These are phyloP conservation scores for Ethmia dodecea DNA, from an alignment of 2,888 invertebrate genomes.

Conservation along the genomic window DNA sequence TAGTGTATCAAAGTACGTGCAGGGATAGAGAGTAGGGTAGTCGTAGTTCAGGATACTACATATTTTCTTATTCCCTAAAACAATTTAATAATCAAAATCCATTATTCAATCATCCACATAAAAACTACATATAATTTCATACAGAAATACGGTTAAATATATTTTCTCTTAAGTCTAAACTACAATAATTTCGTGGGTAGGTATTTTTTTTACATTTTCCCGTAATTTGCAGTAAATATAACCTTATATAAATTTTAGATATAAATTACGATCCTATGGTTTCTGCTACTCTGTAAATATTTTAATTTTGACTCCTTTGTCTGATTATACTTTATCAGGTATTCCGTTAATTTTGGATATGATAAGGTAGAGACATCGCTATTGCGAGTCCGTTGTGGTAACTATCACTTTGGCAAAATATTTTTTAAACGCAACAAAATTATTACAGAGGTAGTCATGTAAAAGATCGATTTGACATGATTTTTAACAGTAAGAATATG, in stretches of 20 bases:
- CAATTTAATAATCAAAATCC: constrained; percentile 72
- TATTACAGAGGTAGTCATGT: no score
- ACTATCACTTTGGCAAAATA: no score
- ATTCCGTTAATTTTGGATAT: constrained; percentile 68
- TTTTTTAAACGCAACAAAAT: no score
- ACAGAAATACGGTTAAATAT: constrained; percentile 78
- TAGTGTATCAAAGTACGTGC: background rate
- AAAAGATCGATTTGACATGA: no score
- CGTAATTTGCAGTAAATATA: constrained; percentile 68
- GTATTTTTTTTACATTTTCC: constrained; percentile 66
- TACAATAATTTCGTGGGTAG: constrained; percentile 66
- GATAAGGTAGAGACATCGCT: constrained; percentile 28
- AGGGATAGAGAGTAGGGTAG: background rate
- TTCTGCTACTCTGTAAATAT: constrained; percentile 57
- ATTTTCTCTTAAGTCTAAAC: constrained; percentile 69
- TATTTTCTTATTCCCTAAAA: constrained; percentile 59
- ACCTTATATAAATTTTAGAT: constrained; percentile 59
- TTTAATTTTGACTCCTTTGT: constrained; percentile 31
- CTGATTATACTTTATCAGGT: constrained; percentile 61
- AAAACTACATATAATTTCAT: constrained; percentile 78
- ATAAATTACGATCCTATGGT: constrained; percentile 44
- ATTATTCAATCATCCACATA: constrained; percentile 72
- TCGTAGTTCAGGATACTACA: constrained; percentile 36
- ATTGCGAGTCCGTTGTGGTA: background rate
- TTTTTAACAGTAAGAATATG: no score